Percentiles rank a stretch among this genome's conserved stretches.
Evolutionary conservation across 2,797 vertebrate species (phyloP).

Genomic region (Poecilia picta): DNA sequence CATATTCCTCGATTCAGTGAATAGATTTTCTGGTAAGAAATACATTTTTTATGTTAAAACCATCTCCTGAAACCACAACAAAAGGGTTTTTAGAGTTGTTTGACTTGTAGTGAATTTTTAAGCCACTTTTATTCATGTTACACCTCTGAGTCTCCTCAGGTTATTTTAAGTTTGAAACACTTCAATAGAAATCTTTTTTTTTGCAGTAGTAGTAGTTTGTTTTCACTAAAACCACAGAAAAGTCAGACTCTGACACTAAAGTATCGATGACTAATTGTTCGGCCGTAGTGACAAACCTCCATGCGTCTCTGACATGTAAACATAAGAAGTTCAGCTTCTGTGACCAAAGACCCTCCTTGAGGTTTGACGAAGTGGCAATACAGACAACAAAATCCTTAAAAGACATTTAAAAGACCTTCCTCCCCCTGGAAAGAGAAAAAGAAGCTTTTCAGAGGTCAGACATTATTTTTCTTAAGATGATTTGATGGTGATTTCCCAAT

Average conservation of each 20-base stretch:
- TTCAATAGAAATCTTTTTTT: background rate
- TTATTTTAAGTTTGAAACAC: background rate
- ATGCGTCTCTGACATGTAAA: background rate
- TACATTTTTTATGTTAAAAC: too few species aligned
- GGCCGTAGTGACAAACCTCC: background rate
- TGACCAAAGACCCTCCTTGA: background rate
- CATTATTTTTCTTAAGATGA: conserved; percentile 6
- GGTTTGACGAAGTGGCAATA: background rate
- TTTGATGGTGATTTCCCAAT: conserved; percentile 41
- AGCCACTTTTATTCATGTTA: too few species aligned
- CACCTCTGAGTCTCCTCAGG: background rate
- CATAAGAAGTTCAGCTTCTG: background rate
- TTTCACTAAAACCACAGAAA: background rate
- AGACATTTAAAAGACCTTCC: background rate
- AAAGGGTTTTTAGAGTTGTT: too few species aligned
- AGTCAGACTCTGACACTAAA: background rate
- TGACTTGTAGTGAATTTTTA: too few species aligned
- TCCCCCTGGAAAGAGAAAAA: too few species aligned
- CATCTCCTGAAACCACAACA: too few species aligned
- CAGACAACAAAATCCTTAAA: background rate
- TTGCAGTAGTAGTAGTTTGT: background rate
- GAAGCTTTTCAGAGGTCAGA: background rate
- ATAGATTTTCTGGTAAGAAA: too few species aligned
- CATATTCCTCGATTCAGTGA: too few species aligned
- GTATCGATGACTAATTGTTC: background rate